Conservation (phyloP, 2,113 vertebrate genomes). For the Scopus umbretta region DNA sequence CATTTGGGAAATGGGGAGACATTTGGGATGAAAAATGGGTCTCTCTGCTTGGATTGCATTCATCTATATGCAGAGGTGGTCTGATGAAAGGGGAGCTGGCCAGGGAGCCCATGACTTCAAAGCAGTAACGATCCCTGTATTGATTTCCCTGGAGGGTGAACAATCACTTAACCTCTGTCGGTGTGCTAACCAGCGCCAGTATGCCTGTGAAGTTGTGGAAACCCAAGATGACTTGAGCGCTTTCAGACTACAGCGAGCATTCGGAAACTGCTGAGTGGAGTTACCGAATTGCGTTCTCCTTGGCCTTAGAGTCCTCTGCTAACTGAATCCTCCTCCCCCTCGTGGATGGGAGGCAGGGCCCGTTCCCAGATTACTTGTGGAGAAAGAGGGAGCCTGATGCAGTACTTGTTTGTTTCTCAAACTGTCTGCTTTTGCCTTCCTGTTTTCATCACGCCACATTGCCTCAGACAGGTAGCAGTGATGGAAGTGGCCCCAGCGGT, state of each 20-base stretch:
- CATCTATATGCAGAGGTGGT: background rate
- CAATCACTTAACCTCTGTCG: background rate
- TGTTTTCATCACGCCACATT: background rate
- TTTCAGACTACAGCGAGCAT: background rate
- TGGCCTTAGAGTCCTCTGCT: background rate
- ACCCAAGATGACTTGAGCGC: background rate
- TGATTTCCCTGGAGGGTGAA: background rate
- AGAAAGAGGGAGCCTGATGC: background rate
- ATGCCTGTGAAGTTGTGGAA: background rate
- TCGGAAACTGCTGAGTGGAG: background rate
- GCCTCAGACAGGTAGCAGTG: background rate
- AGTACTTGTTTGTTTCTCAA: background rate
- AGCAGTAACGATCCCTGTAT: background rate
- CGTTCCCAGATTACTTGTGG: background rate
- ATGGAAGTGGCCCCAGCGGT: background rate
- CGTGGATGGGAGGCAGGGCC: background rate
- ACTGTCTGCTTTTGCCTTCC: background rate
- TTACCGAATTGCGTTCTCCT: background rate
- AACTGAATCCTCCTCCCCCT: background rate
- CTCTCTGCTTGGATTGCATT: background rate
- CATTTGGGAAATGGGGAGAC: background rate
- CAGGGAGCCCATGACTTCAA: background rate
- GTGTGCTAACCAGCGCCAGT: background rate
- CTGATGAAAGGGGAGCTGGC: background rate
- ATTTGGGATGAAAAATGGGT: background rate